Conservation (phyloP, 2,797 vertebrate species). For the Leptodactylus fallax region DNA sequence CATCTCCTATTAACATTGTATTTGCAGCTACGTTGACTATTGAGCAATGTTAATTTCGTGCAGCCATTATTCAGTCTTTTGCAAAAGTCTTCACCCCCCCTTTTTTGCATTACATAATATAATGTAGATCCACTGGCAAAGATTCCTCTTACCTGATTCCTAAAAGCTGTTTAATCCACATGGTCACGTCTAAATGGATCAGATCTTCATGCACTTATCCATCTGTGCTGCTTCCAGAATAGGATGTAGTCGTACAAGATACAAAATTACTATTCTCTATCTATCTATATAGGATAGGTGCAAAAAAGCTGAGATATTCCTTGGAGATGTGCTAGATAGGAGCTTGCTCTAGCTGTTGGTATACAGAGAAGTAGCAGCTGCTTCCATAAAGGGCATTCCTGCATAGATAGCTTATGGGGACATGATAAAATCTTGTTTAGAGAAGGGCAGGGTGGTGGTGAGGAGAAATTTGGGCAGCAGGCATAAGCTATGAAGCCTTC, state of each 20-base stretch:
- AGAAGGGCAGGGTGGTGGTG: neutral
- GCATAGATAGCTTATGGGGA: slow-evolving; percentile 47
- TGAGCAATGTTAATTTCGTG: neutral
- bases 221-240: slow-evolving; percentile 63
- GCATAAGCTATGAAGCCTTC: slow-evolving; percentile 14
- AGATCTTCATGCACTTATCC: slow-evolving; percentile 70
- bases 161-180: slow-evolving; percentile 78
- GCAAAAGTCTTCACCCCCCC: neutral
- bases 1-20: neutral
- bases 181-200: slow-evolving; percentile 74
- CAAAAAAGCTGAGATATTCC: slow-evolving; percentile 58
- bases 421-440: neutral
- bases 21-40: neutral
- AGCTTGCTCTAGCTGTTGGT: slow-evolving; percentile 65
- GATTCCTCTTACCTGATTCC: slow-evolving; percentile 74
- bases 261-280: neutral
- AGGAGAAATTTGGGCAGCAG: slow-evolving; percentile 15
- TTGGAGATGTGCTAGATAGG: slow-evolving; percentile 64
- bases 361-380: slow-evolving; percentile 68
- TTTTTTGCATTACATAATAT: slow-evolving; percentile 16
- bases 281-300: neutral
- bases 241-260: neutral
- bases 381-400: slow-evolving; percentile 67
- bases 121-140: neutral
- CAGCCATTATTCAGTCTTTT: neutral